Evolutionary conservation across 1,140 invertebrate species (phyloP), one percentile per base, ranked within the genome.

Genomic region (Dreissena polymorpha): DNA sequence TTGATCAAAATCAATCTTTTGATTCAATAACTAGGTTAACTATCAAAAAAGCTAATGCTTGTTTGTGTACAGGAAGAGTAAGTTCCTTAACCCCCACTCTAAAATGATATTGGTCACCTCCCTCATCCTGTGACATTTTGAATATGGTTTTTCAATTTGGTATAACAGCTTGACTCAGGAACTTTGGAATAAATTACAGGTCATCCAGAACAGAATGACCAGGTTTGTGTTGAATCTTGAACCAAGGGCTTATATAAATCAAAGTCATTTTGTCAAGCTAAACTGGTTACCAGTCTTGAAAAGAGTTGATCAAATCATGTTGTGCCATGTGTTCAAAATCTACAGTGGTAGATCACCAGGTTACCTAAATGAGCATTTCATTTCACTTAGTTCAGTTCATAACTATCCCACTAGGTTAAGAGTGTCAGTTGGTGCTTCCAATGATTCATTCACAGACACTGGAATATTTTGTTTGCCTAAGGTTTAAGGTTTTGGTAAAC

Each of bases 61-160:
- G 39, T 39, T 39, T 39, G 0, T 71, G 69, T 49, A 71, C 51
- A 71, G 69, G 27, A 49, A 71, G 14, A 71, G 69, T 14, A 71
- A 71, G 69, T 71, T 71, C 21, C 27, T 71, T 18, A 71, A 49
- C 23, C 51, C 16, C 13, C 29, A 71, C 14, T 25, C 69, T 29
- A 71, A 71, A 71, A 49, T 39, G 69, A 29, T 71, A 71, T n/a
- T 71, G 23, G 27, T 14, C 39, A 39, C 49, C 8, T 49, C 69
- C 23, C 5, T 71, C 23, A 71, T 71, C n/a, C 49, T 29, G 29
- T 49, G 69, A 29, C 13, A 67, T 13, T 71, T 71, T 71, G 27
- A 71, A 7, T 71, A 71, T 71, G 69, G 69, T 51, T 71, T 10
- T 71, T n/a, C 69, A 29, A 23, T 71, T 13, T 71, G 69, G 69